These are phyloP conservation scores for Riparia riparia DNA, from an alignment of 2,113 vertebrate species.

Conservation along the genomic window DNA sequence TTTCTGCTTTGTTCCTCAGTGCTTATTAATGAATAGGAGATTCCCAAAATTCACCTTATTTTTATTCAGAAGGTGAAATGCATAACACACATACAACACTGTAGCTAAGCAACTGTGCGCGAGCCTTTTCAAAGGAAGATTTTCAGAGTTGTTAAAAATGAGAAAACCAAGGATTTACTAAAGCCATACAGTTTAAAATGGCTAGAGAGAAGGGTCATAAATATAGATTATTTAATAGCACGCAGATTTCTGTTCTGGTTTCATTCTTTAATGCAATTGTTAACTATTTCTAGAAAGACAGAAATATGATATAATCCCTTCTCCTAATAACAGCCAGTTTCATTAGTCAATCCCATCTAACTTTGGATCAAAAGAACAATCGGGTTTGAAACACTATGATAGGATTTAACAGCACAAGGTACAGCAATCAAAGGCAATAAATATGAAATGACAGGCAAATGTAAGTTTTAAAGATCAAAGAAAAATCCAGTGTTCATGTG, in stretches of 20 bases:
- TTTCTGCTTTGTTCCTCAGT: background rate
- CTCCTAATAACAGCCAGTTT: background rate
- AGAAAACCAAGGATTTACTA: background rate
- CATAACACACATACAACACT: conserved; percentile 3
- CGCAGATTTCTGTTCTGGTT: background rate
- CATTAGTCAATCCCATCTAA: background rate
- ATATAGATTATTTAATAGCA: background rate
- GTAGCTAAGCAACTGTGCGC: conserved; percentile 8
- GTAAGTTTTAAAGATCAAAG: background rate
- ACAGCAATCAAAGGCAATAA: background rate
- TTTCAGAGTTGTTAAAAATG: conserved; percentile 20
- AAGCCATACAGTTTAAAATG: background rate
- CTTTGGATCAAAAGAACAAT: background rate
- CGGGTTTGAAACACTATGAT: background rate
- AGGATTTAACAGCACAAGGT: background rate
- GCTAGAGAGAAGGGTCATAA: background rate
- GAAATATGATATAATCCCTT: background rate
- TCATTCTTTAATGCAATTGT: background rate
- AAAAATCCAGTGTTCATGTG: background rate
- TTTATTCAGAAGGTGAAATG: conserved; percentile 48
- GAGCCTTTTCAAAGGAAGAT: background rate
- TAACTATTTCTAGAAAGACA: background rate
- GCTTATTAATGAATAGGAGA: background rate
- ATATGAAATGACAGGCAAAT: background rate
- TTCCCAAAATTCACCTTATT: conserved; percentile 28